Evolutionary conservation across 1,140 invertebrate species (phyloP).

Genomic region (Bombus pascuorum): DNA sequence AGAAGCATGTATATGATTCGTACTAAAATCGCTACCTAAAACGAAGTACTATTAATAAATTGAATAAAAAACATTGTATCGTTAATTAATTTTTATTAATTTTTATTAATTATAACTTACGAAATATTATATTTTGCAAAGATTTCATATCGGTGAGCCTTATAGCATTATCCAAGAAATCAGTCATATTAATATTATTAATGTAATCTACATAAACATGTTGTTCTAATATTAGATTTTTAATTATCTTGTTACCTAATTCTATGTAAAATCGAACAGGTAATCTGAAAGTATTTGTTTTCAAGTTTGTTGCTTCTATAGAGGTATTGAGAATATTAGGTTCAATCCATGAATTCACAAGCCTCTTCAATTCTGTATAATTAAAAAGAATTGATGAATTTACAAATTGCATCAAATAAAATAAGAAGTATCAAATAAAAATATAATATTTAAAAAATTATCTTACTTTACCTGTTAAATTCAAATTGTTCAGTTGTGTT

Average conservation of each 20-base stretch:
- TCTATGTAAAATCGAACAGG: slow-evolving; percentile 47
- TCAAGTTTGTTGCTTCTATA: slow-evolving; percentile 49
- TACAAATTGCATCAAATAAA: slow-evolving; percentile 1
- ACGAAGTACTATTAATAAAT: background rate
- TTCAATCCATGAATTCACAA: slow-evolving; percentile 49
- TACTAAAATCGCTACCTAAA: slow-evolving; percentile 49
- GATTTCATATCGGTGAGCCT: slow-evolving; percentile 60
- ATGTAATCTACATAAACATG: slow-evolving; percentile 60
- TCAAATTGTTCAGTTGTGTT: slow-evolving; percentile 5
- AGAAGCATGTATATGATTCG: slow-evolving; percentile 7
- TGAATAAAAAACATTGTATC: background rate
- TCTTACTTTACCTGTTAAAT: slow-evolving; percentile 40
- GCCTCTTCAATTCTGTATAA: slow-evolving; percentile 52
- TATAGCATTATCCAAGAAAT: slow-evolving; percentile 64
- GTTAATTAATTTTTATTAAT: too few relatives aligned
- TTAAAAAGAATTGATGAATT: background rate
- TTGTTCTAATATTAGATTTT: slow-evolving; percentile 55
- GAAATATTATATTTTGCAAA: slow-evolving; percentile 66
- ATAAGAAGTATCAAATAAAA: background rate
- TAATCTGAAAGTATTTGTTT: slow-evolving; percentile 40
- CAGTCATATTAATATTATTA: slow-evolving; percentile 61
- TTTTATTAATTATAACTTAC: slow-evolving; percentile 38
- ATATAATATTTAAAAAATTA: background rate
- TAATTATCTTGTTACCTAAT: slow-evolving; percentile 44
- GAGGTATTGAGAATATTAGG: slow-evolving; percentile 50